Base-by-base conservation (phyloP, 2,113 vertebrate species). In the Oryzias melastigma region DNA sequence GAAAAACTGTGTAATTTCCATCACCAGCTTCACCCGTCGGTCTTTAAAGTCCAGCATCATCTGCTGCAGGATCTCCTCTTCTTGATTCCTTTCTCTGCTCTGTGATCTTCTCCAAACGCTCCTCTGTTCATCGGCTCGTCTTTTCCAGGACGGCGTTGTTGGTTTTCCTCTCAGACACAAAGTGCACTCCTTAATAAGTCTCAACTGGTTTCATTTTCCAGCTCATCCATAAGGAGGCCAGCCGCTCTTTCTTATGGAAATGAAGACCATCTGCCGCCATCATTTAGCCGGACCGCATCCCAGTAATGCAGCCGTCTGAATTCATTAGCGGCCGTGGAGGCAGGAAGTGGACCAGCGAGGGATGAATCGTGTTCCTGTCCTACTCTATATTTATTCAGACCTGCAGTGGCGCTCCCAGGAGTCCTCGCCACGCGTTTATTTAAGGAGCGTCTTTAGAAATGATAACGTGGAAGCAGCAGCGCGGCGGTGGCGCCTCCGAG, bases 161-260 rank as follows among this genome's bases (percentile, higher is more conserved):
- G 44, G 43, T 35, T 65, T 65, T 68, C 68, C 8, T 17, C 58
- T 73, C 83, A 59, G 73, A 78, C 69, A 56, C 59, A 57, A 64
- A 80, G 80, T 83, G 76, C 78, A 77, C 67, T 84, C 84, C 86
- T 87, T 87, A 87, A 89, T 85, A 87, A 89, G 79, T 78, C 82
- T 85, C 84, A 80, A 84, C 85, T 85, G 85, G 80, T 88, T 88
- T 85, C 84, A 86, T 85, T 87, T 87, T 82, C 73, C 75, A 76
- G 79, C 65, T 70, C 70, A 74, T 86, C 83, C 75, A 81, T 85
- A 87, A 85, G 84, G 85, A 82, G 84, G 78, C 82, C 82, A 82
- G 84, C 80, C 85, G 80, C 85, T 88, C 86, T 87, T 88, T 88
- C 88, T 88, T 87, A 90, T 86, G 88, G 87, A 90, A 86, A 88